A percentile compares a stretch with the other conserved stretches of the same genome.
Conservation (phyloP, 2,888 invertebrate genomes). For the Theretra japonica region DNA sequence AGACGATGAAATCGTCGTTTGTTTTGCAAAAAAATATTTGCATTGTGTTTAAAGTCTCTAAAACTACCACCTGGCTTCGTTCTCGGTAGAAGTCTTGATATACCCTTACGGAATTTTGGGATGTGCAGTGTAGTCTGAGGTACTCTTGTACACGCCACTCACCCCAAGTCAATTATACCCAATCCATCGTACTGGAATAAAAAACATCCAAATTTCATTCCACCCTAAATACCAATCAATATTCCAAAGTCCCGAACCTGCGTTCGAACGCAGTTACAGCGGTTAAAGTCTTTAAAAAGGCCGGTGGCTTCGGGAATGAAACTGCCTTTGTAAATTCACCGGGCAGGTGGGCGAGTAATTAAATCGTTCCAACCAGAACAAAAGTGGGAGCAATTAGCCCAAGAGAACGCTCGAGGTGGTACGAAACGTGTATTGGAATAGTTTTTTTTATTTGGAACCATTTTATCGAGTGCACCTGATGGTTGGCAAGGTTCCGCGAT, state of each 20-base stretch:
- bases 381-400: constrained; percentile 24
- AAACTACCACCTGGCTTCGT: no score
- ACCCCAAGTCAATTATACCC: no score
- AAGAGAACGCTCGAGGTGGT: constrained; percentile 14
- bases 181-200: no score
- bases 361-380: constrained; percentile 24
- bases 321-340: constrained; percentile 16
- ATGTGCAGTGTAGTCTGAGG: no score
- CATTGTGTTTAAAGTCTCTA: no score
- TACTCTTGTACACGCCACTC: no score
- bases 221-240: neutral
- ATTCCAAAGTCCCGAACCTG: neutral
- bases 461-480: constrained; percentile 8
- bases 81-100: no score
- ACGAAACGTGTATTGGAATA: constrained; percentile 8
- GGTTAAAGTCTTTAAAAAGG: constrained; percentile 3
- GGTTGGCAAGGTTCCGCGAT: neutral
- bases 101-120: no score
- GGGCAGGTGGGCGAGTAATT: constrained; percentile 21
- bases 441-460: constrained; percentile 7
- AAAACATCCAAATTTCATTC: neutral
- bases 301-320: constrained; percentile 15
- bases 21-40: no score
- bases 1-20: no score
- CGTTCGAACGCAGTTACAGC: neutral